phyloP scores from a whole-genome alignment of 1,140 invertebrate genomes.

The Neodiprion lecontei region DNA sequence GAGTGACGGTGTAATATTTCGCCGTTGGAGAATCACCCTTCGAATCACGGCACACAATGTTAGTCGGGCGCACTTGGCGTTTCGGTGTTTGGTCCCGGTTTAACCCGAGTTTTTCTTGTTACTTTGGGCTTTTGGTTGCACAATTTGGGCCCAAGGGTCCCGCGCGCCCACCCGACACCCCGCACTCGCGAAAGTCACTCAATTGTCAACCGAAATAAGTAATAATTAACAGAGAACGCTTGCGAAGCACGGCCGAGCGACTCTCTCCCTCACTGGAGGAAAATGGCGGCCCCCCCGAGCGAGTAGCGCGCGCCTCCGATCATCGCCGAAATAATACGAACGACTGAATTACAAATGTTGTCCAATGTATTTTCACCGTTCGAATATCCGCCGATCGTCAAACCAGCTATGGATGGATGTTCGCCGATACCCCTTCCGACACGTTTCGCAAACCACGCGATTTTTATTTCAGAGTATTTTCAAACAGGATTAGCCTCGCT shows the following conservation, averaged over 20 bases:
- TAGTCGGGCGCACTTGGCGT: not conserved
- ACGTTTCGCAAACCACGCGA: too few relatives aligned
- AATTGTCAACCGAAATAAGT: slow-evolving; percentile 24
- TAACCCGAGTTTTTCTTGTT: not conserved
- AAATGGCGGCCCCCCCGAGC: slow-evolving; percentile 56
- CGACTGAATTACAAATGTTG: not conserved
- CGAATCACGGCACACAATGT: slow-evolving; percentile 1
- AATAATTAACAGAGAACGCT: slow-evolving; percentile 36
- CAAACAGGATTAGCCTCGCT: too few relatives aligned
- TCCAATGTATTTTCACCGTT: not conserved
- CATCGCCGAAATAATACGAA: slow-evolving; percentile 26
- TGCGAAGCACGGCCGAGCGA: slow-evolving; percentile 27
- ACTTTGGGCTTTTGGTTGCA: slow-evolving; percentile 9
- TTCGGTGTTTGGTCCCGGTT: slow-evolving; percentile 2
- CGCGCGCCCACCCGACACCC: slow-evolving; percentile 38
- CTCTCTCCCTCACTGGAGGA: slow-evolving; percentile 55
- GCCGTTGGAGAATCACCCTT: not conserved
- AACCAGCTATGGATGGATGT: too few relatives aligned
- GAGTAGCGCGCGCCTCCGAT: slow-evolving; percentile 45
- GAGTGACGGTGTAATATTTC: not conserved
- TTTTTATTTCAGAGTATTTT: too few relatives aligned
- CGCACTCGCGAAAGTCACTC: slow-evolving; percentile 33
- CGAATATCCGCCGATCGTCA: not conserved
- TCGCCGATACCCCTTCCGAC: too few relatives aligned
- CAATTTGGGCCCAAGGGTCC: slow-evolving; percentile 33